These are phyloP conservation scores for Nesidiocoris tenuis DNA, from an alignment of 2,888 invertebrate species.

Conservation along the genomic window DNA sequence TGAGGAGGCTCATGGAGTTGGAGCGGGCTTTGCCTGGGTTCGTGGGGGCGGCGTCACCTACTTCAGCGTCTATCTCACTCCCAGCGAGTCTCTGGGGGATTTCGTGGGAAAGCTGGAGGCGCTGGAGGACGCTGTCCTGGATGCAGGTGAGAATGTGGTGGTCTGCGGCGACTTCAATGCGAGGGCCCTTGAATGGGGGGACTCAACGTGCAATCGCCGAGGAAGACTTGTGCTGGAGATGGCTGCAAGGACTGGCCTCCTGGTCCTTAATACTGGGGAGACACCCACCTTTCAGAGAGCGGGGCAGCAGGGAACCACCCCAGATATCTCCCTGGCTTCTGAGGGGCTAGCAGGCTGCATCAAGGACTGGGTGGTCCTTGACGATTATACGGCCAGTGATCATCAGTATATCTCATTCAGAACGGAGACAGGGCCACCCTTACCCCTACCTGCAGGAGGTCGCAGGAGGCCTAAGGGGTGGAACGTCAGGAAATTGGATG, in stretches of 20 bases:
- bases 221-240: slow-evolving; percentile 48
- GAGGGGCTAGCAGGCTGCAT: too few relatives aligned
- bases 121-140: slow-evolving; percentile 24
- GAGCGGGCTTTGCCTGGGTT: slow-evolving; percentile 46
- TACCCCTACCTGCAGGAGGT: too few relatives aligned
- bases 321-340: too few relatives aligned
- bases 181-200: too few relatives aligned
- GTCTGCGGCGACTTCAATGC: slow-evolving; percentile 44
- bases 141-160: background rate
- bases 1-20: slow-evolving; percentile 24
- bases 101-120: slow-evolving; percentile 20
- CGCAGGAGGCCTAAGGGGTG: too few relatives aligned
- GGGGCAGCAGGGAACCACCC: too few relatives aligned
- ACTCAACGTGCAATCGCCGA: too few relatives aligned
- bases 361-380: slow-evolving; percentile 4
- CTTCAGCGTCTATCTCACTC: slow-evolving; percentile 42
- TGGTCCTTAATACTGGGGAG: slow-evolving; percentile 46
- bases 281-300: too few relatives aligned
- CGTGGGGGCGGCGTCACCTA: slow-evolving; percentile 25
- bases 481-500: too few relatives aligned
- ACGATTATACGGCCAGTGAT: slow-evolving; percentile 47
- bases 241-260: slow-evolving; percentile 47
- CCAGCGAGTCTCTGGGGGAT: slow-evolving; percentile 37
- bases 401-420: slow-evolving; percentile 47
- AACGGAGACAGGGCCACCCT: background rate